Conservation (phyloP, 2,888 invertebrate species). For the Trichopria drosophilae region DNA sequence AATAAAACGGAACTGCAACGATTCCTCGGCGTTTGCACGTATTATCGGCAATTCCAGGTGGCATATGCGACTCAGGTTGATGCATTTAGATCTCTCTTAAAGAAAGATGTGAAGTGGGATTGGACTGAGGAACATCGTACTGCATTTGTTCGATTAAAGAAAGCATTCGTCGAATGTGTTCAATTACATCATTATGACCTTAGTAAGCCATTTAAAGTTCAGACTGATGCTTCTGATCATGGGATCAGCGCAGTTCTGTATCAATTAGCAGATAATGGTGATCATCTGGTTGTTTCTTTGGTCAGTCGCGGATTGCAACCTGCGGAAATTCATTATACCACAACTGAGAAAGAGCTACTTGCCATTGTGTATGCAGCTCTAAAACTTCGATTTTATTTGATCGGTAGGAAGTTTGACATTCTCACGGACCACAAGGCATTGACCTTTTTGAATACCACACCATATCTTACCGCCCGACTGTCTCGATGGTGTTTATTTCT, state of each 20-base stretch:
- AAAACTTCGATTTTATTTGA: conserved; percentile 31
- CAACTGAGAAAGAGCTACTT: conserved; percentile 1
- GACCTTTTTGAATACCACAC: conserved; percentile 38
- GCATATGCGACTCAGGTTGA: conserved; percentile 8
- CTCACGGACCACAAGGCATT: conserved; percentile 41
- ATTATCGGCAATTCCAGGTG: conserved; percentile 17
- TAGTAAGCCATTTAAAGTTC: conserved; percentile 14
- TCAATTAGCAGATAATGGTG: conserved; percentile 1
- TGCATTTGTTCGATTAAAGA: conserved; percentile 16
- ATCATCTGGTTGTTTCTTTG: conserved; percentile 30
- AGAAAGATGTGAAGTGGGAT: conserved; percentile 5
- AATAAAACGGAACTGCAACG: conserved; percentile 37
- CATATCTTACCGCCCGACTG: conserved; percentile 35
- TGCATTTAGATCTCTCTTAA: conserved; percentile 15
- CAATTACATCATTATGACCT: conserved; percentile 10
- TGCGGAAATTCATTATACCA: conserved; percentile 32
- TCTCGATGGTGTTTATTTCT: conserved; percentile 39
- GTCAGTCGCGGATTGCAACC: conserved; percentile 33
- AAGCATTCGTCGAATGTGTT: conserved; percentile 14
- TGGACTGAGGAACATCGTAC: conserved; percentile 10
- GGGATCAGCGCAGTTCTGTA: conserved; percentile 34
- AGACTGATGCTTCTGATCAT: conserved; percentile 19
- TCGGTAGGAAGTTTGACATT: conserved; percentile 32
- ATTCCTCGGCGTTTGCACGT: conserved; percentile 25
- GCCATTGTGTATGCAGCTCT: background rate